Evolutionary conservation across 1,140 invertebrate species (phyloP).

Genomic region (Sesamia nonagrioides): DNA sequence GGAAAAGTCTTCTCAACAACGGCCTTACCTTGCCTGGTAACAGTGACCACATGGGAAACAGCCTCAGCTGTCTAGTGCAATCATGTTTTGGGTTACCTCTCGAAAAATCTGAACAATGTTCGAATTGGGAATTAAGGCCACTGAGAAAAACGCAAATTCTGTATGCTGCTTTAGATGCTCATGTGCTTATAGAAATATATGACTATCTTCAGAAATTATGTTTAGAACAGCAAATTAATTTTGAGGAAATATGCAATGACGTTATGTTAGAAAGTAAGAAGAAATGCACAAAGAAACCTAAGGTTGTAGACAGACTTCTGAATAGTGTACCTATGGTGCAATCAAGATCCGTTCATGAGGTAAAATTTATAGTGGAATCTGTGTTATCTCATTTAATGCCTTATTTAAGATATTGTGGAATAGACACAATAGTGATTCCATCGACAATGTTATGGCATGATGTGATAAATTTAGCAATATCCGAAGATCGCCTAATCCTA

Average conservation of each 20-base stretch:
- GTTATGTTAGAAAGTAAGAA: conserved; percentile 84
- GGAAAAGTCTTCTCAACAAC: conserved; percentile 75
- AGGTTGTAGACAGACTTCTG: conserved; percentile 65
- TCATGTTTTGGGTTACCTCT: conserved; percentile 91
- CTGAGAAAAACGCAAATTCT: conserved; percentile 91
- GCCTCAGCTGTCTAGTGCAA: conserved; percentile 91
- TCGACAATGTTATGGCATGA: conserved; percentile 77
- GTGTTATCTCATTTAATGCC: conserved; percentile 67
- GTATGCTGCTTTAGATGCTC: conserved; percentile 95
- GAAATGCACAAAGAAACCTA: conserved; percentile 81
- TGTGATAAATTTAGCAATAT: conserved; percentile 73
- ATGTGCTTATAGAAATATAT: conserved; percentile 93
- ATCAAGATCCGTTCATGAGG: conserved; percentile 62
- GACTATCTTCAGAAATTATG: conserved; percentile 88
- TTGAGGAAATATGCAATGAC: conserved; percentile 89
- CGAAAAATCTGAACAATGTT: conserved; percentile 95
- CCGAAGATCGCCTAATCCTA: conserved; percentile 73
- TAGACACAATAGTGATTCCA: conserved; percentile 70
- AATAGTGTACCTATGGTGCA: conserved; percentile 54
- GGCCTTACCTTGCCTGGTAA: conserved; percentile 69
- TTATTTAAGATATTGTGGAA: conserved; percentile 80
- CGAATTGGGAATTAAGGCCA: conserved; percentile 95
- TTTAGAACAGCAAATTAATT: conserved; percentile 87
- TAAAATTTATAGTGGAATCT: conserved; percentile 75
- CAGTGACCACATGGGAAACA: conserved; percentile 72